These are phyloP conservation scores for Eupithecia subfuscata DNA, from an alignment of 2,888 invertebrate species.

Conservation along the genomic window DNA sequence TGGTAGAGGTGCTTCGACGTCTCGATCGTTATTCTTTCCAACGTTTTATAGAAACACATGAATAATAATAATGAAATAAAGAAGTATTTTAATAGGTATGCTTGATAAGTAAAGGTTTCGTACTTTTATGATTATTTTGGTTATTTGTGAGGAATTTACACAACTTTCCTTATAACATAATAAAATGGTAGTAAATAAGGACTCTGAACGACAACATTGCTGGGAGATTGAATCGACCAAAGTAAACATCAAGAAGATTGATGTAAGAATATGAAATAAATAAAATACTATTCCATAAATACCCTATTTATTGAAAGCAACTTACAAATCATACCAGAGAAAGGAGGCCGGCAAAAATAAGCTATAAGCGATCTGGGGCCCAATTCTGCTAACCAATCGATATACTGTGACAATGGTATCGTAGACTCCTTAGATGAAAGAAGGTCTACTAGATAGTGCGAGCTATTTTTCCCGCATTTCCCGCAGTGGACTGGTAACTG, in stretches of 20 bases:
- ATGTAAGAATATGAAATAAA: neutral
- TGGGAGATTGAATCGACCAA: neutral
- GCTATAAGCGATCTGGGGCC: conserved; percentile 24
- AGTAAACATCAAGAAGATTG: neutral
- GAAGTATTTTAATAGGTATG: neutral
- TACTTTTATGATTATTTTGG: neutral
- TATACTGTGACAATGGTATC: no score
- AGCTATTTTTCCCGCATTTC: no score
- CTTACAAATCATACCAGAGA: conserved; percentile 33
- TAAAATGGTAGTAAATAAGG: neutral
- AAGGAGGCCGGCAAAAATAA: conserved; percentile 26
- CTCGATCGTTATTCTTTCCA: neutral
- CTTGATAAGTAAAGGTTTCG: neutral
- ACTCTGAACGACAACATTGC: neutral
- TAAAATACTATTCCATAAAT: conserved; percentile 15
- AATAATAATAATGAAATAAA: no score
- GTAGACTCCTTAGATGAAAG: no score
- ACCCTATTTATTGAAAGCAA: conserved; percentile 28
- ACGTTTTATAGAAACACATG: neutral
- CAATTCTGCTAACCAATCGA: no score
- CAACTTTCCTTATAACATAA: no score
- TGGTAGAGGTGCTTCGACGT: neutral
- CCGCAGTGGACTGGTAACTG: no score
- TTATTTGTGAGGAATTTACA: no score
- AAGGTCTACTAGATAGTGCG: no score